phyloP scores from a whole-genome alignment of 1,140 invertebrate species.

The Drosophila burlai region DNA sequence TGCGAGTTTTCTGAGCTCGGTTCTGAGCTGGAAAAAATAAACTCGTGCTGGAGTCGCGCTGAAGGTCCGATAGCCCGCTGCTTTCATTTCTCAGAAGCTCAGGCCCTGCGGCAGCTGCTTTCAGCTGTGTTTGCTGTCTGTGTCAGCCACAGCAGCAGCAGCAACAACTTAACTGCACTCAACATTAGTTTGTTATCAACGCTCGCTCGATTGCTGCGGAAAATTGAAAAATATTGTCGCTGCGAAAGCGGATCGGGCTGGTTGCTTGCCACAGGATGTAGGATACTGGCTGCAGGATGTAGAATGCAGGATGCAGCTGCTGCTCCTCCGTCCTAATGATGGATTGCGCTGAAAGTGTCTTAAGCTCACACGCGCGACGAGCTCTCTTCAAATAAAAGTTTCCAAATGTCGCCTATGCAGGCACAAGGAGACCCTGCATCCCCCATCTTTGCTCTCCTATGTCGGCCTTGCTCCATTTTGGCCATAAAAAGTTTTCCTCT shows the following conservation, averaged over 20 bases:
- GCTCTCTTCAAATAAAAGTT: constrained; percentile 64
- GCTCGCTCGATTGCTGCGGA: constrained; percentile 79
- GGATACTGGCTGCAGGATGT: constrained; percentile 18
- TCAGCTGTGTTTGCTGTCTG: constrained; percentile 33
- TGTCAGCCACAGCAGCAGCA: constrained; percentile 17
- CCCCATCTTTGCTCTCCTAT: not conserved
- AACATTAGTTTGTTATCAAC: constrained; percentile 81
- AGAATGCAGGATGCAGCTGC: constrained; percentile 24
- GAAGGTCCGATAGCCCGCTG: constrained; percentile 22
- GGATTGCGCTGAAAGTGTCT: constrained; percentile 72
- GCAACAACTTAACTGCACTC: constrained; percentile 57
- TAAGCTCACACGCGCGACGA: constrained; percentile 63
- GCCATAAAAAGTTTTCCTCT: constrained; percentile 72
- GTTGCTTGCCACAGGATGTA: constrained; percentile 19
- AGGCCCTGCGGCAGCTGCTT: constrained; percentile 14
- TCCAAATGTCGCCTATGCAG: constrained; percentile 66
- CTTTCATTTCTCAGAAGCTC: constrained; percentile 45
- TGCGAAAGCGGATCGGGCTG: constrained; percentile 43
- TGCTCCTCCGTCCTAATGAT: constrained; percentile 62
- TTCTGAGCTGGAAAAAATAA: constrained; percentile 17
- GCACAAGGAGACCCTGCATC: constrained; percentile 29
- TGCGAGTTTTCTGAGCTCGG: not conserved
- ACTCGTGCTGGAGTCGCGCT: constrained; percentile 8
- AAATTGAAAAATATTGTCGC: constrained; percentile 83
- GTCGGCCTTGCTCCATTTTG: constrained; percentile 48